These are phyloP conservation scores for Leptopilina drosophilae DNA, from an alignment of 2,888 invertebrate genomes.

Conservation along the genomic window DNA sequence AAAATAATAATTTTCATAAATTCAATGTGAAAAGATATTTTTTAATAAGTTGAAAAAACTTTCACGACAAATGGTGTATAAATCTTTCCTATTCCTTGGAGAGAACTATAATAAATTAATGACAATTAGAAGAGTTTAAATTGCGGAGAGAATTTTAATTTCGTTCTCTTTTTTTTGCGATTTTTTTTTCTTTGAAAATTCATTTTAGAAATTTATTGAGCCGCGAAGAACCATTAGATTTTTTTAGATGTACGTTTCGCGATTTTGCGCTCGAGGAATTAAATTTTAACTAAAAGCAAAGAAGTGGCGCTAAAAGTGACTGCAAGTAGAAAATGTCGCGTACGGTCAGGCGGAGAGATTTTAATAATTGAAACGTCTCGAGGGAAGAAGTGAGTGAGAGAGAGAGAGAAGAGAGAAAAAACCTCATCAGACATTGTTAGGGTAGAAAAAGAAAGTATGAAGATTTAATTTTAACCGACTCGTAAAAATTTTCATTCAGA, in stretches of 20 bases:
- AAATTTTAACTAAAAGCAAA: constrained; percentile 30
- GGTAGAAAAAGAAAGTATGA: constrained; percentile 5
- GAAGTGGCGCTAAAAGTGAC: constrained; percentile 38
- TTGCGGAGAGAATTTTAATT: neutral
- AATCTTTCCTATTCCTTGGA: no score
- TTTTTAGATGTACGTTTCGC: constrained; percentile 6
- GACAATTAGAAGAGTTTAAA: neutral
- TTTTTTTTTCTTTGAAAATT: neutral
- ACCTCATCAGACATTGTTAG: constrained; percentile 39
- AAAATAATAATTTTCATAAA: no score
- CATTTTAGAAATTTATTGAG: neutral
- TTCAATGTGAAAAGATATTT: no score
- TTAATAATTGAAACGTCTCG: constrained; percentile 39
- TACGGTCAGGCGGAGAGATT: constrained; percentile 38
- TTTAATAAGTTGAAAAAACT: no score
- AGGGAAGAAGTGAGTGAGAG: neutral
- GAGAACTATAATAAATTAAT: neutral
- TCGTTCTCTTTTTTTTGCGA: neutral
- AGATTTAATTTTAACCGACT: constrained; percentile 35
- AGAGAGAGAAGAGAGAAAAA: neutral
- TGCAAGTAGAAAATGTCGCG: constrained; percentile 37
- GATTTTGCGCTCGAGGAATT: constrained; percentile 22
- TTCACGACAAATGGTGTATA: no score
- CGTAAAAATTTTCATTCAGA: neutral
- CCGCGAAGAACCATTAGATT: constrained; percentile 15